phyloP scores from a whole-genome alignment of 1,140 invertebrate species.

The Drosophila nigromelanica region DNA sequence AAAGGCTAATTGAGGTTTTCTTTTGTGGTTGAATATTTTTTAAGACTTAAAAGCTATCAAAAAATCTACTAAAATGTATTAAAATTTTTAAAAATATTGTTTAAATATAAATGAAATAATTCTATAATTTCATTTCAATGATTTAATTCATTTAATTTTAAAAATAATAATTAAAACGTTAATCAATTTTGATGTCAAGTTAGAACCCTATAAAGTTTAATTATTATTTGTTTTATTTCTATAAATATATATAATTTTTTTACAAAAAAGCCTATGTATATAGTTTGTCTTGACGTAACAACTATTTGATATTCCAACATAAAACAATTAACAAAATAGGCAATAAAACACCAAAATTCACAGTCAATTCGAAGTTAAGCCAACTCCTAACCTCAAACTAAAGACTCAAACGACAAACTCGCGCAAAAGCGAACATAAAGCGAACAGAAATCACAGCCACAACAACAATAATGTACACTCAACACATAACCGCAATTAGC shows the following conservation, averaged over 20 bases:
- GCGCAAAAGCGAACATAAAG: constrained; percentile 32
- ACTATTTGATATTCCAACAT: no score
- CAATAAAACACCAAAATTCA: not conserved
- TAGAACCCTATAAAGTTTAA: no score
- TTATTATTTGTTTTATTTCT: no score
- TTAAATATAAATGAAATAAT: no score
- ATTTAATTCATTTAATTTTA: no score
- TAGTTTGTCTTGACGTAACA: not conserved
- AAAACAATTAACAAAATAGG: no score
- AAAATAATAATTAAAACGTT: no score
- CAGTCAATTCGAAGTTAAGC: not conserved
- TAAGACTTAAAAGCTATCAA: no score
- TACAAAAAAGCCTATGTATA: not conserved
- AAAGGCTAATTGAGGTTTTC: not conserved
- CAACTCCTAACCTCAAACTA: constrained; percentile 60
- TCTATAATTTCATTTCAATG: no score
- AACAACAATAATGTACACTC: constrained; percentile 9
- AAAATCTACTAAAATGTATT: not conserved
- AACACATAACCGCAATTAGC: constrained; percentile 58
- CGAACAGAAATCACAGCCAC: constrained; percentile 23
- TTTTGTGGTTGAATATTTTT: not conserved
- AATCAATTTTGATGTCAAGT: no score
- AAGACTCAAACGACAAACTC: constrained; percentile 78
- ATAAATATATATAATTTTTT: no score
- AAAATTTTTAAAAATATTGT: no score